Percentiles rank a stretch among this genome's conserved stretches.
These are phyloP conservation scores for Odocoileus virginianus DNA, from an alignment of 2,113 vertebrate genomes.

Conservation along the genomic window DNA sequence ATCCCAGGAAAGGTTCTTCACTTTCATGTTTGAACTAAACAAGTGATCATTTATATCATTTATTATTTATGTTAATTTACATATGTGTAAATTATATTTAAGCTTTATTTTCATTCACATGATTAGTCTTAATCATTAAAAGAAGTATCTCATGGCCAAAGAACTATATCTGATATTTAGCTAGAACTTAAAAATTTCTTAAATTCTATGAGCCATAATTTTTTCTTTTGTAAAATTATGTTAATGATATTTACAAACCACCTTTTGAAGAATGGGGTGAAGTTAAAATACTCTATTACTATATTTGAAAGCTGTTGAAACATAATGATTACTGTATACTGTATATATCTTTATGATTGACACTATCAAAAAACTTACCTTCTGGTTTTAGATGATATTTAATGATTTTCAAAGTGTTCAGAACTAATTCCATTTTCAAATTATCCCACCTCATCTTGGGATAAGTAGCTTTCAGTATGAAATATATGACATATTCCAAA, in stretches of 20 bases:
- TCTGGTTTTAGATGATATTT: background rate
- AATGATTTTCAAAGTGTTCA: background rate
- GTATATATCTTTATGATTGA: background rate
- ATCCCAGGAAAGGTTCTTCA: background rate
- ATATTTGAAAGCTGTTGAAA: background rate
- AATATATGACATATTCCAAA: background rate
- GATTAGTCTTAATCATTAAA: background rate
- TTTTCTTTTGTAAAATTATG: background rate
- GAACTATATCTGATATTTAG: background rate
- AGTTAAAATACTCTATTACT: background rate
- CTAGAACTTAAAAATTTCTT: background rate
- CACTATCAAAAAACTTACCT: background rate
- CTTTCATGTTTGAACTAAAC: background rate
- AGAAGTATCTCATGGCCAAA: background rate
- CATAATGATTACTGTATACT: background rate
- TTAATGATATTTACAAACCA: background rate
- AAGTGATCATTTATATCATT: background rate
- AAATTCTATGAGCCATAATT: background rate
- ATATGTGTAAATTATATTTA: background rate
- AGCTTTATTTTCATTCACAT: background rate
- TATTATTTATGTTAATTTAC: background rate
- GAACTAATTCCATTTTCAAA: background rate
- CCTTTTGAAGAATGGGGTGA: background rate
- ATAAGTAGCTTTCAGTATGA: background rate
- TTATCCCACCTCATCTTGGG: background rate